Percentiles rank a stretch among this genome's conserved stretches.
phyloP scores from a whole-genome alignment of 1,140 invertebrate genomes.

The Drosophila tropicalis region DNA sequence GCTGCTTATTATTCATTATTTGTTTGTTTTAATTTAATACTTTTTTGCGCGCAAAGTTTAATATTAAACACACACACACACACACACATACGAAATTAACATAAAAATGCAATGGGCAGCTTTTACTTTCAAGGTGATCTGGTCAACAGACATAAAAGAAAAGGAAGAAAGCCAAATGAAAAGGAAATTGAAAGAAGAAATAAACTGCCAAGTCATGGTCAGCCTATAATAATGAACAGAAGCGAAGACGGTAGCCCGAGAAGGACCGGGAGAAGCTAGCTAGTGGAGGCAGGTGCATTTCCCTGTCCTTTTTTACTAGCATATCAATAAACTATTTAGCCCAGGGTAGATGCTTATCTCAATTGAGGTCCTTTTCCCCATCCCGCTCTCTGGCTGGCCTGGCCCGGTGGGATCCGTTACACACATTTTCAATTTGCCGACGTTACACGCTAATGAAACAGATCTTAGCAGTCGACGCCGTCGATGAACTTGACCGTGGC shows the following conservation, averaged over 20 bases:
- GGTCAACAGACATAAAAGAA: slow-evolving; percentile 11
- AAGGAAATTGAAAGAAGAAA: not conserved
- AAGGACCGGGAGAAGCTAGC: slow-evolving; percentile 21
- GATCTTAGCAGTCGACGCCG: slow-evolving; percentile 41
- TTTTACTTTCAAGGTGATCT: slow-evolving; percentile 80
- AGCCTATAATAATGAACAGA: slow-evolving; percentile 41
- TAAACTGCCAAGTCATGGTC: slow-evolving; percentile 58
- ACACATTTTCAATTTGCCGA: slow-evolving; percentile 75
- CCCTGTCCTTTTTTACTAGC: slow-evolving; percentile 45
- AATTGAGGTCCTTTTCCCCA: slow-evolving; percentile 26
- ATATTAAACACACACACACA: slow-evolving; percentile 33
- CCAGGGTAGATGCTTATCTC: slow-evolving; percentile 61
- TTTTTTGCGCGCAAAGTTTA: slow-evolving; percentile 69
- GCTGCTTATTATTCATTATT: slow-evolving; percentile 78
- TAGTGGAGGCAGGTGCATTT: slow-evolving; percentile 56
- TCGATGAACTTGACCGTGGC: slow-evolving; percentile 82
- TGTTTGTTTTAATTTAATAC: slow-evolving; percentile 82
- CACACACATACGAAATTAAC: slow-evolving; percentile 52
- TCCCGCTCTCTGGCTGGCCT: not conserved
- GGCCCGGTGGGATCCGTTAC: slow-evolving; percentile 58
- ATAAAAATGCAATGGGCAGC: slow-evolving; percentile 75
- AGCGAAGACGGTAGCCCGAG: not conserved
- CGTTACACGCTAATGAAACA: slow-evolving; percentile 82
- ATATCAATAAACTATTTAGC: slow-evolving; percentile 77
- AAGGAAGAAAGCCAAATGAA: slow-evolving; percentile 9